phyloP scores from a whole-genome alignment of 1,140 invertebrate species.

The Neodiprion fabricii region DNA sequence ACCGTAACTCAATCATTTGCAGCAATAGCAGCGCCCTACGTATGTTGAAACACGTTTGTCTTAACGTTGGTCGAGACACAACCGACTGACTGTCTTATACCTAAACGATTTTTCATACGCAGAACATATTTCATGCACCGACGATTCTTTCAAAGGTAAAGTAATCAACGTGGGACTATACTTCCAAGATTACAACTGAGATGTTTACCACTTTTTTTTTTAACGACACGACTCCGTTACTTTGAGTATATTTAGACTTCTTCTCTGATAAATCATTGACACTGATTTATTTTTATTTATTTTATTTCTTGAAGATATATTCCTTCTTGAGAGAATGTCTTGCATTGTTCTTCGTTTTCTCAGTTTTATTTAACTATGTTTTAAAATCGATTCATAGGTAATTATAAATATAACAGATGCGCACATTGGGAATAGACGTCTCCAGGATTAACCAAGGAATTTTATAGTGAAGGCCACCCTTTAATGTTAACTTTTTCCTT shows the following conservation, averaged over 20 bases:
- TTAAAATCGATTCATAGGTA: not conserved
- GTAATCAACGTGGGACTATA: not conserved
- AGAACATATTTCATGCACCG: not conserved
- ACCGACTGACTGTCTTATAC: not conserved
- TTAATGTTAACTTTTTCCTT: constrained; percentile 35
- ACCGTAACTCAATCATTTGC: not conserved
- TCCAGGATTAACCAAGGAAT: constrained; percentile 54
- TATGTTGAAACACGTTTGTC: too few relatives aligned
- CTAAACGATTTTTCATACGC: too few relatives aligned
- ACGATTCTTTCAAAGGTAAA: not conserved
- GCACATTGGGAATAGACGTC: constrained; percentile 22
- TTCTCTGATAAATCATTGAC: not conserved
- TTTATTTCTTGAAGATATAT: constrained; percentile 12
- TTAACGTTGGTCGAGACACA: not conserved
- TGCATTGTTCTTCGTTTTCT: constrained; percentile 18
- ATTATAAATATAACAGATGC: not conserved
- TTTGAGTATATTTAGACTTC: not conserved
- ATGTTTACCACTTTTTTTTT: not conserved
- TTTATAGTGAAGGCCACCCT: constrained; percentile 56
- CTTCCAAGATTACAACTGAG: too few relatives aligned
- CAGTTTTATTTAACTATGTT: not conserved
- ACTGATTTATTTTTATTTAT: constrained; percentile 14
- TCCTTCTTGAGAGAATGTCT: not conserved
- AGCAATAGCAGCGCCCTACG: not conserved
- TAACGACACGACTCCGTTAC: not conserved